These are phyloP conservation scores for Chaenocephalus aceratus DNA, from an alignment of 2,113 vertebrate species.

Conservation along the genomic window DNA sequence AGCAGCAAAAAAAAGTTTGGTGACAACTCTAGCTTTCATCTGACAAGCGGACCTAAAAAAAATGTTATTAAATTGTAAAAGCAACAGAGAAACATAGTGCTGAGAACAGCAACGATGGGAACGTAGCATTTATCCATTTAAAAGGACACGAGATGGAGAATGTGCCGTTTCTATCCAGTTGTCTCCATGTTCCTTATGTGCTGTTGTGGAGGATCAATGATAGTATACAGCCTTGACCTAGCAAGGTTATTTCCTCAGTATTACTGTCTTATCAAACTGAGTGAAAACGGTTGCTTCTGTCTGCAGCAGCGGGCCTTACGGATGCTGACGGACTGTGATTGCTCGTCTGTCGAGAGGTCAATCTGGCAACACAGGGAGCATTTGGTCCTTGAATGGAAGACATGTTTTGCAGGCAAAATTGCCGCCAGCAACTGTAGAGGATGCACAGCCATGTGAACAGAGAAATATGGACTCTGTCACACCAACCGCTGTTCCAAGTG, in stretches of 20 bases:
- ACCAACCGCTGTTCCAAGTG: conserved; percentile 10
- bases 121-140: conserved; percentile 58
- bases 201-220: conserved; percentile 69
- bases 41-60: conserved; percentile 68
- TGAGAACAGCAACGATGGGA: conserved; percentile 52
- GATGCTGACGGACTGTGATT: conserved; percentile 73
- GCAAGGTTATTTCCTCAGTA: conserved; percentile 76
- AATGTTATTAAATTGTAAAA: conserved; percentile 78
- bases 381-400: conserved; percentile 58
- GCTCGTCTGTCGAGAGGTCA: conserved; percentile 69
- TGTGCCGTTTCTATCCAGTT: conserved; percentile 61
- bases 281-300: conserved; percentile 67
- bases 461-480: conserved; percentile 23
- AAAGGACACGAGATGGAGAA: conserved; percentile 71
- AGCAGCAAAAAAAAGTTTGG: conserved; percentile 66
- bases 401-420: conserved; percentile 41
- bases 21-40: conserved; percentile 79
- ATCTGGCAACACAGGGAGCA: conserved; percentile 56
- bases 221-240: conserved; percentile 60
- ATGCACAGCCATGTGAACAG: conserved; percentile 42
- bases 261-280: conserved; percentile 74
- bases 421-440: conserved; percentile 26
- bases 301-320: conserved; percentile 52
- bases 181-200: conserved; percentile 66
- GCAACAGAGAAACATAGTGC: conserved; percentile 57